Evolutionary conservation across 2,797 vertebrate species (phyloP).

Genomic region (Rhinophrynus dorsalis): DNA sequence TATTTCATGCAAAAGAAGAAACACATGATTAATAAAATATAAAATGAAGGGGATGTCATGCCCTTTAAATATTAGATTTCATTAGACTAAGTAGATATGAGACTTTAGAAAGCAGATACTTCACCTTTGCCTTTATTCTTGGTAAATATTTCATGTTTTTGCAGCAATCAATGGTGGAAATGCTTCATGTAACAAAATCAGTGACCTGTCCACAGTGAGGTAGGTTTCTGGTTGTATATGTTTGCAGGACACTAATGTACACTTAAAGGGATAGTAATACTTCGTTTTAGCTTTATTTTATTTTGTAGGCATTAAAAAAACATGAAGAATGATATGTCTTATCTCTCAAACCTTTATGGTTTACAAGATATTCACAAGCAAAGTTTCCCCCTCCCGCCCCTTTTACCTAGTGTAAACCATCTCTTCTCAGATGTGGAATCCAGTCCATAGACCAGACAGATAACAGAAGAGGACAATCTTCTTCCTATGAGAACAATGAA

Average conservation of each 20-base stretch:
- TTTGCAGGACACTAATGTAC: constrained; percentile 52
- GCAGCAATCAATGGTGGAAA: constrained; percentile 56
- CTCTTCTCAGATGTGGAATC: too few species aligned
- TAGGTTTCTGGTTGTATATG: constrained; percentile 56
- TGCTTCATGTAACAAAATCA: constrained; percentile 55
- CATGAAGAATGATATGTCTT: too few species aligned
- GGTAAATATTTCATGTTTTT: constrained; percentile 52
- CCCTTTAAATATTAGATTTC: constrained; percentile 63
- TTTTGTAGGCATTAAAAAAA: too few species aligned
- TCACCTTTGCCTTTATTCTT: constrained; percentile 45
- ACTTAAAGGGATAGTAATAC: too few species aligned
- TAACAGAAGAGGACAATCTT: too few species aligned
- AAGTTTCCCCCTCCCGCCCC: too few species aligned
- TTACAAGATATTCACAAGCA: too few species aligned
- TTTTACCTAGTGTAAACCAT: too few species aligned
- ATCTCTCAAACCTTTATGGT: too few species aligned
- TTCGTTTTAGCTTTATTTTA: too few species aligned
- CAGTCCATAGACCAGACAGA: too few species aligned
- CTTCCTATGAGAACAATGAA: too few species aligned
- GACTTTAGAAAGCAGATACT: constrained; percentile 55
- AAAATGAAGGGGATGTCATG: constrained; percentile 55
- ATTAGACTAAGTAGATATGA: constrained; percentile 55
- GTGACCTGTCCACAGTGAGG: constrained; percentile 48
- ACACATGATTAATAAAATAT: constrained; percentile 54
- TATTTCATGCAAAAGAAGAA: constrained; percentile 52